Conservation (phyloP, 2,888 invertebrate species). For the Pollenia labialis region DNA sequence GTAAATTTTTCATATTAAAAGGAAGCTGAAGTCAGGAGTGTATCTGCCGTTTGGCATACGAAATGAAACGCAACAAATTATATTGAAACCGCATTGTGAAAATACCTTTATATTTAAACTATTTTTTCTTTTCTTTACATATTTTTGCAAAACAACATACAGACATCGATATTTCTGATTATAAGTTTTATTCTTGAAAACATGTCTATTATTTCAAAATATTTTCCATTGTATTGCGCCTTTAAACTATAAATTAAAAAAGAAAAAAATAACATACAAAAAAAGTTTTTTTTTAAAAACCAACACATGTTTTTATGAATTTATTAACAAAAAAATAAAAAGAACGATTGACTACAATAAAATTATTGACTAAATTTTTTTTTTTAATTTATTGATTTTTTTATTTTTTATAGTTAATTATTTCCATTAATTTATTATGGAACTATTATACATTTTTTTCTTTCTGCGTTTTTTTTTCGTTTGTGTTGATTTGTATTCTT, state of each 20-base stretch:
- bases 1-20: too few relatives aligned
- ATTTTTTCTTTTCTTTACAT: too few relatives aligned
- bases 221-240: constrained; percentile 25
- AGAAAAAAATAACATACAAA: neutral
- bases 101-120: too few relatives aligned
- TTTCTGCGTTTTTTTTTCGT: constrained; percentile 11
- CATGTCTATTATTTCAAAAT: neutral
- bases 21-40: too few relatives aligned
- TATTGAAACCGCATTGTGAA: too few relatives aligned
- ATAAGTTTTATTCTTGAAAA: too few relatives aligned
- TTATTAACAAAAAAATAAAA: constrained; percentile 17
- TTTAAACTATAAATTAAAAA: neutral
- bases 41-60: too few relatives aligned
- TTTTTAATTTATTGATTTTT: constrained; percentile 30
- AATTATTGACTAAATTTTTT: constrained; percentile 41
- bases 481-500: neutral
- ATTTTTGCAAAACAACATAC: too few relatives aligned
- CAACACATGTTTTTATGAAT: constrained; percentile 43
- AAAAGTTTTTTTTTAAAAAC: neutral
- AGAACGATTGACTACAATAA: constrained; percentile 18
- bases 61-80: too few relatives aligned
- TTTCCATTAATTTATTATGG: constrained; percentile 31
- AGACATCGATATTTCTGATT: too few relatives aligned
- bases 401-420: neutral
- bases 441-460: constrained; percentile 19